Evolutionary conservation across 2,797 vertebrate genomes (phyloP).

Genomic region (Mormyrops attenuatus): DNA sequence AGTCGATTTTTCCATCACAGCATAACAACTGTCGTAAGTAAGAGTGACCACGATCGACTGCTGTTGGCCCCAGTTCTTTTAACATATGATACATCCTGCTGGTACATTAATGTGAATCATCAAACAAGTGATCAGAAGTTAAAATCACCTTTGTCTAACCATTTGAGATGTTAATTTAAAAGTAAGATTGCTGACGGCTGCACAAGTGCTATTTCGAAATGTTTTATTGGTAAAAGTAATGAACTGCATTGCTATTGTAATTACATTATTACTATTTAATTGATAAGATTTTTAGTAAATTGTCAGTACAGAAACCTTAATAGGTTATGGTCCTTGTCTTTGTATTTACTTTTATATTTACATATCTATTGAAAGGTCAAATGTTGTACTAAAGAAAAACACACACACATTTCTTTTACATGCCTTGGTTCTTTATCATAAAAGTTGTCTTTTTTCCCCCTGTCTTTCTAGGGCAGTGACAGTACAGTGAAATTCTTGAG

Average conservation of each 20-base stretch:
- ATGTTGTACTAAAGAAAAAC: slow-evolving; percentile 21
- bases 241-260: slow-evolving; percentile 20
- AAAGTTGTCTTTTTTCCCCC: neutral
- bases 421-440: neutral
- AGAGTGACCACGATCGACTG: slow-evolving; percentile 59
- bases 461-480: neutral
- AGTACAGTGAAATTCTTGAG: neutral
- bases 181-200: neutral
- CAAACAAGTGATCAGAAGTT: neutral
- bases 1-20: slow-evolving; percentile 64
- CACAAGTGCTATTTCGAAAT: slow-evolving; percentile 10
- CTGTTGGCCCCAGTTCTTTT: slow-evolving; percentile 33
- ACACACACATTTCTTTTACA: neutral
- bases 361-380: slow-evolving; percentile 24
- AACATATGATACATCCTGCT: neutral
- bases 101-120: neutral
- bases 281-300: slow-evolving; percentile 21
- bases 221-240: slow-evolving; percentile 10
- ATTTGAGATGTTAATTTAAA: neutral
- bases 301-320: slow-evolving; percentile 18
- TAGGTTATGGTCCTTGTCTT: slow-evolving; percentile 13
- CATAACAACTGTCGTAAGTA: slow-evolving; percentile 63
- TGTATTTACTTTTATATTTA: slow-evolving; percentile 24
- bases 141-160: neutral
- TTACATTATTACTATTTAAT: slow-evolving; percentile 17